Evolutionary conservation across 2,113 vertebrate species (phyloP).

Genomic region (Colistium nudipinnis): DNA sequence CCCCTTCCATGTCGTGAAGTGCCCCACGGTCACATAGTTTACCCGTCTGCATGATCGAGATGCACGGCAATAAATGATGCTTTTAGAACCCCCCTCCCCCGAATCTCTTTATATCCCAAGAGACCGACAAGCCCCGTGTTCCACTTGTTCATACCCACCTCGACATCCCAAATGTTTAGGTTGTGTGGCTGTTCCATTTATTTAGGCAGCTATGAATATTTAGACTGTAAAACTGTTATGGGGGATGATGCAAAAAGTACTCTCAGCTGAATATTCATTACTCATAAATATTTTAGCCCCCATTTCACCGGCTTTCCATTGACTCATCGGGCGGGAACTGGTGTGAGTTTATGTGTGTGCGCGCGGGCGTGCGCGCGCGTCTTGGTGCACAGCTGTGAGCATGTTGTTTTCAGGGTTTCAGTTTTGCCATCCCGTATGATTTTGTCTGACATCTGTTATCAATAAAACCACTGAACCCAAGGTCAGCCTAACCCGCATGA

Average conservation of each 20-base stretch:
- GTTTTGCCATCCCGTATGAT: conserved; percentile 11
- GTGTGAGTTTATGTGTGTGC: conserved; percentile 23
- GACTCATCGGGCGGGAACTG: no score
- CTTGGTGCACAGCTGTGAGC: not conserved
- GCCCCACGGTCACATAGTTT: conserved; percentile 19
- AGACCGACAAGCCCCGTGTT: conserved; percentile 7
- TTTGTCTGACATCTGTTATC: conserved; percentile 42
- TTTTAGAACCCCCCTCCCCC: conserved; percentile 16
- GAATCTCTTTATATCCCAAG: conserved; percentile 12
- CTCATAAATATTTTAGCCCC: conserved; percentile 79
- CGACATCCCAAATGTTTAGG: conserved; percentile 44
- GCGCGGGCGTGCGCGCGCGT: conserved; percentile 1
- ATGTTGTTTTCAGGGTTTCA: conserved; percentile 24
- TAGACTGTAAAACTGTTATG: conserved; percentile 66
- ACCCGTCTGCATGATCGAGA: conserved; percentile 18
- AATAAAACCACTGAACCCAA: conserved; percentile 48
- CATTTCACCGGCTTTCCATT: conserved; percentile 62
- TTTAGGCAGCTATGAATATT: conserved; percentile 77
- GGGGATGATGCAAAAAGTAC: conserved; percentile 65
- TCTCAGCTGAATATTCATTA: conserved; percentile 78
- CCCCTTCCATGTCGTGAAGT: conserved; percentile 35
- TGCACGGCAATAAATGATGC: conserved; percentile 1
- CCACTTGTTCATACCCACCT: conserved; percentile 22
- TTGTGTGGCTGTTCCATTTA: conserved; percentile 61
- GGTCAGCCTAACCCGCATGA: conserved; percentile 19